These are phyloP conservation scores for Malurus leucopterus DNA, from an alignment of 2,797 vertebrate genomes.

Conservation along the genomic window DNA sequence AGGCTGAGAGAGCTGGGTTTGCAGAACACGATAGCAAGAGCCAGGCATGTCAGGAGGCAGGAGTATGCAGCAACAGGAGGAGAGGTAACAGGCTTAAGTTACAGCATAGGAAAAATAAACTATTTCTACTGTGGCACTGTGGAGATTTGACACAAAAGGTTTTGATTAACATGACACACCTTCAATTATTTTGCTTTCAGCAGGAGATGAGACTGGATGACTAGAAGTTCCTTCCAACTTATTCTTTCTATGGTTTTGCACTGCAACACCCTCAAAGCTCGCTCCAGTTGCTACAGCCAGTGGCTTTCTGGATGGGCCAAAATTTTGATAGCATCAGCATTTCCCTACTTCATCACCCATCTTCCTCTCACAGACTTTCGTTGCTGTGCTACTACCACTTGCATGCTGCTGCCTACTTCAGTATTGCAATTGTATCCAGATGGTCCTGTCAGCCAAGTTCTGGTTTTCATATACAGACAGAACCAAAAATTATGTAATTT, in stretches of 20 bases:
- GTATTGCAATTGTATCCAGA: neutral
- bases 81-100: neutral
- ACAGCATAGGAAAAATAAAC: neutral
- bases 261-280: neutral
- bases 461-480: neutral
- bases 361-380: neutral
- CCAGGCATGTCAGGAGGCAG: neutral
- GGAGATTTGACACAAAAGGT: neutral
- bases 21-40: neutral
- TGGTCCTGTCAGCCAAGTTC: neutral
- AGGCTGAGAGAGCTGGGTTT: neutral
- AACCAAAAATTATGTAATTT: neutral
- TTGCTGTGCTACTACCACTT: neutral
- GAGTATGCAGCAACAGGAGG: neutral
- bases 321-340: neutral
- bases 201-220: neutral
- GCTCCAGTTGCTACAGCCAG: neutral
- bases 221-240: neutral
- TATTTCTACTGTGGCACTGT: neutral
- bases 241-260: neutral
- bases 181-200: neutral
- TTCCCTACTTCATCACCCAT: neutral
- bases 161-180: neutral
- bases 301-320: neutral
- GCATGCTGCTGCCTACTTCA: neutral